Conservation (phyloP, 1,140 invertebrate species). For the Luehdorfia chinensis region DNA sequence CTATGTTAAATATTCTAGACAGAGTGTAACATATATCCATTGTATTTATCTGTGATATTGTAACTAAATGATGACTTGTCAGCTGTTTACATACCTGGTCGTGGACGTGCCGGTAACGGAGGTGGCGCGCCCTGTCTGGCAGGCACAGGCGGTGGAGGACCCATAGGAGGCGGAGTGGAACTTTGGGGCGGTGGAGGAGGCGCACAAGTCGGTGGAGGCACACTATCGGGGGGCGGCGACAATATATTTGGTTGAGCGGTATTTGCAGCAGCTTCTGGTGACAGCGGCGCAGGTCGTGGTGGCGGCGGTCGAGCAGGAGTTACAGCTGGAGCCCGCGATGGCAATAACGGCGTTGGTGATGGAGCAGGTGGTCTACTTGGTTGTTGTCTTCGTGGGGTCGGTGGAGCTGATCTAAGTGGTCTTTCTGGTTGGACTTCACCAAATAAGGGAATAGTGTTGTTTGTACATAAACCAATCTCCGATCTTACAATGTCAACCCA, state of each 20-base stretch:
- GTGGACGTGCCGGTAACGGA: constrained; percentile 83
- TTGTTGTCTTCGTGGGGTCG: constrained; percentile 68
- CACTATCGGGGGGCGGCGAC: constrained; percentile 53
- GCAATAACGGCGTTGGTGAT: constrained; percentile 77
- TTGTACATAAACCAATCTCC: constrained; percentile 89
- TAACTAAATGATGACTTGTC: too few species aligned
- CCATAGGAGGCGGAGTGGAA: constrained; percentile 69
- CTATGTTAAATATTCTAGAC: constrained; percentile 4
- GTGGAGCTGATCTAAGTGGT: constrained; percentile 66
- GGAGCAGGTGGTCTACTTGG: constrained; percentile 77
- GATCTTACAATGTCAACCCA: constrained; percentile 89
- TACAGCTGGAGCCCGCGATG: constrained; percentile 77
- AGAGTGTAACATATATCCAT: constrained; percentile 6
- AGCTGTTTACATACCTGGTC: constrained; percentile 40
- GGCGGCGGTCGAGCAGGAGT: constrained; percentile 72
- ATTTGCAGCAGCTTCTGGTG: constrained; percentile 61
- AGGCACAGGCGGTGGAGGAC: constrained; percentile 79
- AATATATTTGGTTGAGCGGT: constrained; percentile 39
- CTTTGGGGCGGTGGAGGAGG: constrained; percentile 83
- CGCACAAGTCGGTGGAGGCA: constrained; percentile 68
- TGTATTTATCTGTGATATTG: neutral
- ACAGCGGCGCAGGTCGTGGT: constrained; percentile 72
- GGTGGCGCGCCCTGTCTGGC: constrained; percentile 79
- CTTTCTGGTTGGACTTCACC: constrained; percentile 57
- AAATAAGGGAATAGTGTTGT: constrained; percentile 88